Base-by-base conservation (phyloP, 2,888 invertebrate genomes). In the Ditula angustiorana region DNA sequence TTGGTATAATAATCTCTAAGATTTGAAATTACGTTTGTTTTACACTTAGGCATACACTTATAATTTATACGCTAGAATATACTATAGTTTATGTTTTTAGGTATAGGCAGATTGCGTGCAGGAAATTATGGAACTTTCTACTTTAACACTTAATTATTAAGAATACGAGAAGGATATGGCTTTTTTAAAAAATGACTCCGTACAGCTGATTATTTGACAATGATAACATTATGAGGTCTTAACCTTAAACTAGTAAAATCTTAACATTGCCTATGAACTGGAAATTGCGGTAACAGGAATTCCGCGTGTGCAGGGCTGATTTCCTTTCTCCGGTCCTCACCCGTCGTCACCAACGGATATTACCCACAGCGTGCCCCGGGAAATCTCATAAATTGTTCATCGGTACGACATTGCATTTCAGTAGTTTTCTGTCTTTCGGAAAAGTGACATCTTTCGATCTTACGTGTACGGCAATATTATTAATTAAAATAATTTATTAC, bases 271-370 rank as follows among this genome's bases (percentile, higher is more conserved):
- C n/a, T 52, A 5, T 49, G 33, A 1, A 33, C 28, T 56, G 37
- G 47, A 47, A 56, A 58, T 44, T 58, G 63, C 35, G 63, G 58
- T 63, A 52, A 33, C 21, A 33, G 62, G 57, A 57, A 50, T 58
- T 37, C 62, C 63, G 24, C n/a, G 58, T 26, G 35, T 26, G 35
- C 46, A 46, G 37, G 58, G 26, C 33, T 52, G 35, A 63, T 63
- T 63, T 63, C 63, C 63, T 63, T 24, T 28, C 57, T 16, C 26
- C 50, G 49, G 33, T 33, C 63, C 41, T 24, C 26, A 28, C 50
- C 13, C 37, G 37, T 10, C 63, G n/a, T 11, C 23, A 26, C 21
- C 47, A n/a, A 47, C 63, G 63, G 63, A 58, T 58, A 63, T 63
- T 63, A 35, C 58, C 47, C 33, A 30, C 44, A 24, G 30, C 33